phyloP scores from a whole-genome alignment of 2,113 vertebrate species.

The Patagioenas fasciata region DNA sequence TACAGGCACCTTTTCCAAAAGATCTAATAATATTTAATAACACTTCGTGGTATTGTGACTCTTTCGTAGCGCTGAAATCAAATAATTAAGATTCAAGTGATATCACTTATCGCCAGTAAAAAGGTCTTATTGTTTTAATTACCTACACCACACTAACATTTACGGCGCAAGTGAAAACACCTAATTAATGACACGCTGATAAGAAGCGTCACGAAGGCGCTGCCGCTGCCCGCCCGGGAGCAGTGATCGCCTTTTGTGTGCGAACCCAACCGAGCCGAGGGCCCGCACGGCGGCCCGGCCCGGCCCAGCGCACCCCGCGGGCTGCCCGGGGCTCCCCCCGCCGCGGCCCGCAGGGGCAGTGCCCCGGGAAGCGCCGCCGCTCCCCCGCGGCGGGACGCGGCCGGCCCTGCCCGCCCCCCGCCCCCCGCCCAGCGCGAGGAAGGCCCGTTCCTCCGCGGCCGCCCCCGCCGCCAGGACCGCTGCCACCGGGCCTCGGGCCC shows the following conservation, averaged over 20 bases:
- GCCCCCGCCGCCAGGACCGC: background rate
- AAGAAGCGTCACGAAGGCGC: background rate
- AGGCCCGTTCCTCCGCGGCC: background rate
- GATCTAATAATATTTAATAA: background rate
- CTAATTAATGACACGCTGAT: background rate
- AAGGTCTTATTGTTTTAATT: slow-evolving; percentile 33
- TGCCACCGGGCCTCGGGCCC: background rate
- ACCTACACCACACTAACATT: background rate
- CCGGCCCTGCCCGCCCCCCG: background rate
- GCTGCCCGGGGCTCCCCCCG: too few relatives aligned
- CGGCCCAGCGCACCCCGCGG: too few relatives aligned
- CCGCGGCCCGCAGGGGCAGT: too few relatives aligned
- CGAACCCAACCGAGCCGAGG: too few relatives aligned
- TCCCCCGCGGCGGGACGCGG: background rate
- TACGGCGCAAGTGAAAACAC: background rate
- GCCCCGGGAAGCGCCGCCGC: background rate
- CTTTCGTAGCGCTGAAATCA: background rate
- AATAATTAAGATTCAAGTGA: background rate
- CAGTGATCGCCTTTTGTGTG: slow-evolving; percentile 1
- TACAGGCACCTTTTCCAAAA: background rate
- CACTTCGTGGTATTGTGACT: background rate
- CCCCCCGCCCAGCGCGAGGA: background rate
- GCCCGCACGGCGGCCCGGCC: background rate
- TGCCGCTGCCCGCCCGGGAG: background rate
- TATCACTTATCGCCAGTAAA: background rate